Conservation (phyloP, 2,888 invertebrate genomes). For the Ferrisia virgata region DNA sequence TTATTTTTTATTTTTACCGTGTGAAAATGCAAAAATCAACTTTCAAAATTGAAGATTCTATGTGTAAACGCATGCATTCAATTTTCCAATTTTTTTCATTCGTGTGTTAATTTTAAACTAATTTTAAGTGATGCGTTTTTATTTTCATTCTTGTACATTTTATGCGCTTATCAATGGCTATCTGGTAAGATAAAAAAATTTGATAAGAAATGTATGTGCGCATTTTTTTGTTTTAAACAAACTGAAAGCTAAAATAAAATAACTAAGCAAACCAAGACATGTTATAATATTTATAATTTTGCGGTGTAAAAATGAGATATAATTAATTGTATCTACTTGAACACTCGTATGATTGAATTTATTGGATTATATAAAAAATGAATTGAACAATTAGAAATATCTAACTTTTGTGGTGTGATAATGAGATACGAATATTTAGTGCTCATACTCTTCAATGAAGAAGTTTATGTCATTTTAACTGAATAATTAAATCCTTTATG, state of each 20-base stretch:
- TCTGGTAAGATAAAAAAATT: not conserved
- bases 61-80: not conserved
- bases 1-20: not conserved
- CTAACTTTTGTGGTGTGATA: not conserved
- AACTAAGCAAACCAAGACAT: too few species aligned
- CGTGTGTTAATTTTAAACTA: not conserved
- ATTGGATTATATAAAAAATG: not conserved
- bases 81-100: not conserved
- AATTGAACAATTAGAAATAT: not conserved
- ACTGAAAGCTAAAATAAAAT: too few species aligned
- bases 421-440: not conserved
- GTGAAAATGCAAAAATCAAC: not conserved
- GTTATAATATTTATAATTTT: too few species aligned
- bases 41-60: not conserved
- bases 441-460: not conserved
- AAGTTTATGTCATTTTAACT: constrained; percentile 19
- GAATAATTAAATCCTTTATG: constrained; percentile 25
- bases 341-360: not conserved
- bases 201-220: not conserved
- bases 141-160: not conserved
- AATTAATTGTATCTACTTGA: too few species aligned
- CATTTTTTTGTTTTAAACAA: not conserved
- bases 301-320: too few species aligned
- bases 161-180: not conserved
- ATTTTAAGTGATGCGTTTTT: not conserved